Conservation (phyloP, 2,888 invertebrate genomes). For the Orchestes rusci region DNA sequence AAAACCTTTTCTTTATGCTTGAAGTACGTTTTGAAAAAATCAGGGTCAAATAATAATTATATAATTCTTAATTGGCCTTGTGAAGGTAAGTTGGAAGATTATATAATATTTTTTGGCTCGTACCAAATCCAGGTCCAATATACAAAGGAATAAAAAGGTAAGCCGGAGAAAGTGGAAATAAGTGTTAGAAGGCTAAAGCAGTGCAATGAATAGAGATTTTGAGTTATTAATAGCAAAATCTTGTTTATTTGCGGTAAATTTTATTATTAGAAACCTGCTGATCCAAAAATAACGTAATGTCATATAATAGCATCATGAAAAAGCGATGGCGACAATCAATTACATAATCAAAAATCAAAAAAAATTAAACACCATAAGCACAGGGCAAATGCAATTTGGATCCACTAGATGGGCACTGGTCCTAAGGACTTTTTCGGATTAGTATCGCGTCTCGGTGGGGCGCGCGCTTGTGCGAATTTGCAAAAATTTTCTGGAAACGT, state of each 20-base stretch:
- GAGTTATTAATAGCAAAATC: conserved; percentile 28
- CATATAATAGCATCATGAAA: conserved; percentile 32
- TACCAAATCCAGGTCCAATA: too few relatives aligned
- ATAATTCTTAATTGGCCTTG: too few relatives aligned
- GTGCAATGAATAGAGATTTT: too few relatives aligned
- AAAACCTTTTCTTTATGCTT: too few relatives aligned
- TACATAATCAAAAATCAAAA: conserved; percentile 31
- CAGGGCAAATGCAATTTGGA: conserved; percentile 12
- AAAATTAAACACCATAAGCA: conserved; percentile 10
- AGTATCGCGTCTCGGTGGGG: conserved; percentile 5
- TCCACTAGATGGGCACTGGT: conserved; percentile 17
- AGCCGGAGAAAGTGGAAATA: too few relatives aligned
- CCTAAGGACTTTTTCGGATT: conserved; percentile 10
- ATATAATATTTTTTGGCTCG: too few relatives aligned
- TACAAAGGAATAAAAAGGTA: too few relatives aligned
- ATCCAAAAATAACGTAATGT: conserved; percentile 39
- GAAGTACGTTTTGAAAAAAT: too few relatives aligned
- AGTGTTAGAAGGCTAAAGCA: too few relatives aligned
- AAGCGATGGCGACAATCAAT: conserved; percentile 34
- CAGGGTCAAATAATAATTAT: too few relatives aligned
- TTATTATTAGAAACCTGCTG: conserved; percentile 38
- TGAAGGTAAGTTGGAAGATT: too few relatives aligned
- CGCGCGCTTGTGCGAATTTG: conserved; percentile 14
- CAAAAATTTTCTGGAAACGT: conserved; percentile 35
- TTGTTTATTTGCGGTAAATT: conserved; percentile 33